A percentile compares a stretch with the other conserved stretches of the same genome.
Conservation (phyloP, 64 coral and sea anemone genomes). For the Trachythela sp. region DNA sequence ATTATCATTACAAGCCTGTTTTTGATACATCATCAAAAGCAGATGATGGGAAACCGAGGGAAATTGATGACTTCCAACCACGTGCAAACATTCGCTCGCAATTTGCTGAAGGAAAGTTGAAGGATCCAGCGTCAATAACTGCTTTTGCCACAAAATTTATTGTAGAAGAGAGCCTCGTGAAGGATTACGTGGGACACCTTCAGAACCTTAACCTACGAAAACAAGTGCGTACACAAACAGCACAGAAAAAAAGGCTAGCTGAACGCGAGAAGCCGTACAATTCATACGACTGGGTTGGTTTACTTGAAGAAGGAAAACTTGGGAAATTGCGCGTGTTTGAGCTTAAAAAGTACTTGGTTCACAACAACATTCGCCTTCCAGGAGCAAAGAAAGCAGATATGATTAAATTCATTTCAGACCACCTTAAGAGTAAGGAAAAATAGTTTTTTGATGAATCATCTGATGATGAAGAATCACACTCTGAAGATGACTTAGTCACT, state of each 20-base stretch:
- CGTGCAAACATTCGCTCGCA: conserved; percentile 36
- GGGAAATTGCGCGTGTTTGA: conserved; percentile 40
- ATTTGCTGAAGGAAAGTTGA: conserved; percentile 17
- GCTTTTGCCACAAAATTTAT: conserved; percentile 20
- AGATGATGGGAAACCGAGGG: not conserved
- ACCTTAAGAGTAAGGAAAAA: no score
- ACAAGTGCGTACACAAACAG: not conserved
- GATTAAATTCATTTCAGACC: no score
- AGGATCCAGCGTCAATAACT: conserved; percentile 17
- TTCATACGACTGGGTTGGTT: conserved; percentile 15
- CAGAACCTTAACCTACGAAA: conserved; percentile 30
- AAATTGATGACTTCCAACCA: conserved; percentile 42
- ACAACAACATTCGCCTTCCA: no score
- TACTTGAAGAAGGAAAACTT: conserved; percentile 18
- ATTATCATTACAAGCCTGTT: conserved; percentile 3
- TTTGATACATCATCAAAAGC: conserved; percentile 28
- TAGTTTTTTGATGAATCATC: no score
- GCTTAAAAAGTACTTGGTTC: conserved; percentile 23
- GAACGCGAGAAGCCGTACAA: not conserved
- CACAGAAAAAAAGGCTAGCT: not conserved
- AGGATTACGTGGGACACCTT: conserved; percentile 42
- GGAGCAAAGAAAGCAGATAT: no score
- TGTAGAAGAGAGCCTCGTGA: conserved; percentile 41
- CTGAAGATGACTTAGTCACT: no score
- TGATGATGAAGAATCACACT: no score